Conservation (phyloP, 2,888 invertebrate genomes). For the Eustalomyia histrio region DNA sequence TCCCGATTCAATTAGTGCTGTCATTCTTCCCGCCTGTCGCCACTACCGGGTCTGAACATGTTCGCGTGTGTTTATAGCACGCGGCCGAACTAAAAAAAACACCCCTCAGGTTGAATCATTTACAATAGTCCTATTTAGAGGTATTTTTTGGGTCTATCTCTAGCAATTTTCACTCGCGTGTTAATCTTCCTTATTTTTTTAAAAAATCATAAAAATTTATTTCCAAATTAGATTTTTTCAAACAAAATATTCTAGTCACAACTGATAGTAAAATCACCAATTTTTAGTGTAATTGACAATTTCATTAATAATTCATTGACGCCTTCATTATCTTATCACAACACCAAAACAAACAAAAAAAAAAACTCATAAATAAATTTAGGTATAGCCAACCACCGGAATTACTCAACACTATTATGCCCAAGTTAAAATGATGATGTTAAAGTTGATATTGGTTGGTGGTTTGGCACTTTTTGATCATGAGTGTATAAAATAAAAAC, state of each 20-base stretch:
- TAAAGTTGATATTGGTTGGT: not conserved
- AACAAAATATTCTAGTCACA: not conserved
- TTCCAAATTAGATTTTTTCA: not conserved
- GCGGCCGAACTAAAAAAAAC: too few species aligned
- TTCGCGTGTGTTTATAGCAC: too few species aligned
- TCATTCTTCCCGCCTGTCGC: too few species aligned
- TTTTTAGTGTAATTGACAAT: not conserved
- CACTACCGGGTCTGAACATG: too few species aligned
- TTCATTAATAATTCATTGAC: not conserved
- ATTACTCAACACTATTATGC: constrained; percentile 44
- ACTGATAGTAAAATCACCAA: not conserved
- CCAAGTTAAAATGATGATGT: constrained; percentile 4
- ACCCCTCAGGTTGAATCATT: too few species aligned
- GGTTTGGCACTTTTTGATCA: not conserved
- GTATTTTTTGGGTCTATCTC: too few species aligned
- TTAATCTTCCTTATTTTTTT: too few species aligned
- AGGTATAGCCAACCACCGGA: constrained; percentile 37
- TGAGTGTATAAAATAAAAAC: not conserved
- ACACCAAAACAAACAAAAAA: not conserved
- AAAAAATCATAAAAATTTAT: too few species aligned
- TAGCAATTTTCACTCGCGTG: too few species aligned
- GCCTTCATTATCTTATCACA: not conserved
- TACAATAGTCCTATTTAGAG: too few species aligned
- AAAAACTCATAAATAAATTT: too few species aligned
- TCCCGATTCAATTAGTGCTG: too few species aligned